Conservation (phyloP, 2,113 vertebrate species). For the Sturnus vulgaris region DNA sequence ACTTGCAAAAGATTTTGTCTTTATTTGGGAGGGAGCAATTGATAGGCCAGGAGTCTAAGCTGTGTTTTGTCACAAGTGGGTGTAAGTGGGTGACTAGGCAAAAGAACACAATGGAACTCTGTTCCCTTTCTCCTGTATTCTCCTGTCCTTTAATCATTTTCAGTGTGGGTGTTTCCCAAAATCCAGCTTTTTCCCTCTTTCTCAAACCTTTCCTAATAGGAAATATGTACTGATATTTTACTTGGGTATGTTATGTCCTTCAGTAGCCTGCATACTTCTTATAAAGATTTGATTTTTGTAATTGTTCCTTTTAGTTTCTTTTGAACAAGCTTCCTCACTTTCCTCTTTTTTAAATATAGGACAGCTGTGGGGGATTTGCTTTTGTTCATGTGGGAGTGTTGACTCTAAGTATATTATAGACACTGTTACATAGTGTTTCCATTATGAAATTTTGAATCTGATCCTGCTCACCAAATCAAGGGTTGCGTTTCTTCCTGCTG, state of each 20-base stretch:
- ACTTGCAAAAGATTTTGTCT: not conserved
- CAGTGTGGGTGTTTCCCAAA: not conserved
- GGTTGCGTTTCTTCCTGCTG: not conserved
- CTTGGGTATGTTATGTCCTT: not conserved
- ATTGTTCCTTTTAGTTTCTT: not conserved
- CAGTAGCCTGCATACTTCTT: not conserved
- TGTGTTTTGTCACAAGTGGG: not conserved
- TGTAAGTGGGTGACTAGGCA: not conserved
- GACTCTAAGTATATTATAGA: not conserved
- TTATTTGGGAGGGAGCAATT: not conserved
- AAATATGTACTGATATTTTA: not conserved
- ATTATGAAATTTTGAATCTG: slow-evolving; percentile 45
- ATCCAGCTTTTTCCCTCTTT: not conserved
- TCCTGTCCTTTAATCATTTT: not conserved
- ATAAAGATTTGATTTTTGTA: not conserved
- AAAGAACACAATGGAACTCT: not conserved
- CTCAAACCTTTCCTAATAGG: not conserved
- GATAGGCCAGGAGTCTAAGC: not conserved
- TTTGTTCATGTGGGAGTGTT: not conserved
- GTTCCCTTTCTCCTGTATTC: not conserved
- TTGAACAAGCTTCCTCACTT: not conserved
- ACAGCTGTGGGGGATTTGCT: not conserved
- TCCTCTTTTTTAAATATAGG: not conserved
- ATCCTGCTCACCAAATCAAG: slow-evolving; percentile 31
- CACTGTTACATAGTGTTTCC: slow-evolving; percentile 25